Percentiles rank a stretch among this genome's conserved stretches.
Evolutionary conservation across 2,113 vertebrate genomes (phyloP).

Genomic region (Cavia aperea): DNA sequence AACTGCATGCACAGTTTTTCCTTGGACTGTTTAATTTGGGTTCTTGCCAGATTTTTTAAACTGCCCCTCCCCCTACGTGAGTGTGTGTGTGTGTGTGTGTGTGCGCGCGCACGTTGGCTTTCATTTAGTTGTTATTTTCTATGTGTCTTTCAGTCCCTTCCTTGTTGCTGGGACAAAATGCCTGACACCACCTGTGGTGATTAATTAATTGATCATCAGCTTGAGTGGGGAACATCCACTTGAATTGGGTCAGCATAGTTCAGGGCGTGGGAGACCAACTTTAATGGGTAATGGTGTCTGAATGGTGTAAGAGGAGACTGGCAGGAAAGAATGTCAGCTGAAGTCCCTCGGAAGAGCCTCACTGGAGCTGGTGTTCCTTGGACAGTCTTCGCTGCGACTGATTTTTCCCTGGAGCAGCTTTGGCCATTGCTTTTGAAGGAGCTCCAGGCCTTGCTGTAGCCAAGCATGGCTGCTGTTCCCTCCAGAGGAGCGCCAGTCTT

Average conservation of each 20-base stretch:
- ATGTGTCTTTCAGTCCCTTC: background rate
- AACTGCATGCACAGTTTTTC: background rate
- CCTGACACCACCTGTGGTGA: background rate
- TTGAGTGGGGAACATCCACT: background rate
- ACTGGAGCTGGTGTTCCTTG: background rate
- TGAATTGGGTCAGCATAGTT: background rate
- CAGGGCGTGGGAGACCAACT: background rate
- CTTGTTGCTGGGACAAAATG: background rate
- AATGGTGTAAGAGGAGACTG: background rate
- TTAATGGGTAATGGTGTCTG: background rate
- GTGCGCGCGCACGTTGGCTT: background rate
- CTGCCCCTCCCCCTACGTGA: background rate
- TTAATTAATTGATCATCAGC: background rate
- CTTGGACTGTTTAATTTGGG: background rate
- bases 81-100: no score
- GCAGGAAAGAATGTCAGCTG: background rate
- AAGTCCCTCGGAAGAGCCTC: background rate
- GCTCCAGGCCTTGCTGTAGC: background rate
- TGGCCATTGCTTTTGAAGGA: background rate
- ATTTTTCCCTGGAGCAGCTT: background rate
- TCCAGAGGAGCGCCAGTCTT: background rate
- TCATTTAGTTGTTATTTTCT: background rate
- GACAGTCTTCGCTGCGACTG: background rate
- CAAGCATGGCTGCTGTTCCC: background rate
- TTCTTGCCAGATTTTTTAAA: background rate